Conservation (phyloP, 2,113 vertebrate species). For the Corvus hawaiiensis region DNA sequence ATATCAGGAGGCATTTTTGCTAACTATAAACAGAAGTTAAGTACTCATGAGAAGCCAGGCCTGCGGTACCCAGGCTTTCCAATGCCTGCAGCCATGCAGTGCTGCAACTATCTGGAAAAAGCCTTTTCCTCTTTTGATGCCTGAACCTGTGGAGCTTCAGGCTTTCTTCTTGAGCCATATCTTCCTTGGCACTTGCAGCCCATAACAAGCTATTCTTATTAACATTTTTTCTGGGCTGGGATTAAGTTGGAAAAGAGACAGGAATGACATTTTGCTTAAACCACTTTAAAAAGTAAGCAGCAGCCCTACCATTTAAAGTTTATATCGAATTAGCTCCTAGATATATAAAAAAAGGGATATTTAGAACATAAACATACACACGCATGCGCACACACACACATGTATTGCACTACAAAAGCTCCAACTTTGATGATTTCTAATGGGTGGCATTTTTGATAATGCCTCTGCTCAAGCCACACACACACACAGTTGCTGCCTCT, state of each 20-base stretch:
- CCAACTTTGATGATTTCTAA: neutral
- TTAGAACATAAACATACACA: neutral
- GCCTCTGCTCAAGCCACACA: neutral
- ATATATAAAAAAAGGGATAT: neutral
- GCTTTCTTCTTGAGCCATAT: slow-evolving; percentile 20
- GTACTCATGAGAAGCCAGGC: neutral
- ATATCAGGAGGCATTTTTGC: neutral
- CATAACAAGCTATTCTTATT: neutral
- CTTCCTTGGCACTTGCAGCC: neutral
- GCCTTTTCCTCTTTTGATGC: slow-evolving; percentile 35
- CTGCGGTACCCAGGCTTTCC: neutral
- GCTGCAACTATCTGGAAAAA: neutral
- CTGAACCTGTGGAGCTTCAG: slow-evolving; percentile 22
- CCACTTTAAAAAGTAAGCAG: neutral
- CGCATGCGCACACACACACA: too few species aligned
- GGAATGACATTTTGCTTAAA: neutral
- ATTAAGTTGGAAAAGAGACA: slow-evolving; percentile 17
- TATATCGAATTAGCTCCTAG: neutral
- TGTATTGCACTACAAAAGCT: neutral
- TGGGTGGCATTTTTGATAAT: neutral
- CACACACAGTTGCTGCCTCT: neutral
- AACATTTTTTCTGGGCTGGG: neutral
- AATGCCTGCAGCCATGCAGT: neutral
- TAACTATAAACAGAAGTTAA: slow-evolving; percentile 33
- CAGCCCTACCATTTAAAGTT: neutral